Conservation (phyloP, 2,113 vertebrate genomes). For the Notothenia coriiceps region DNA sequence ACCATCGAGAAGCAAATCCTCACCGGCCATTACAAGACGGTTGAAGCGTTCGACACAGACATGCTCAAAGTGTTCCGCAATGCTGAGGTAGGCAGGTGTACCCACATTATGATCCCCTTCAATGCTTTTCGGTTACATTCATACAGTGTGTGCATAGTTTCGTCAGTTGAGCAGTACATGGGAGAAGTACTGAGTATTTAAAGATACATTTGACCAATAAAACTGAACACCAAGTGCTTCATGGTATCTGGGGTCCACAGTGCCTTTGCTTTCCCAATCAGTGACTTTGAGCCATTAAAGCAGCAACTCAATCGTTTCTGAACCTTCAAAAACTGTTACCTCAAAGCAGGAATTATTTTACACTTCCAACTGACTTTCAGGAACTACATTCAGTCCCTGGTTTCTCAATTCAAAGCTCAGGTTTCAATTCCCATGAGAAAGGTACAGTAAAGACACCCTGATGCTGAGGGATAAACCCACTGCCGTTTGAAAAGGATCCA, state of each 20-base stretch:
- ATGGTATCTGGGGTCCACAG: neutral
- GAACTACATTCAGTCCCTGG: neutral
- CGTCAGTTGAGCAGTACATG: neutral
- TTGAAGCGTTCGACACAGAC: conserved; percentile 96
- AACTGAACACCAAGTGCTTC: neutral
- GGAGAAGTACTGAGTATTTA: conserved; percentile 4
- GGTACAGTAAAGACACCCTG: neutral
- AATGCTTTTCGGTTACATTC: neutral
- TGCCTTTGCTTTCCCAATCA: neutral
- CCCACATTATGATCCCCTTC: neutral
- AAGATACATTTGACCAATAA: neutral
- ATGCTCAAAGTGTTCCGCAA: conserved; percentile 99
- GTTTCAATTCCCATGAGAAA: neutral
- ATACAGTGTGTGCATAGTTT: neutral
- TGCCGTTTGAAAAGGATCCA: conserved; percentile 1
- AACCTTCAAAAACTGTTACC: neutral
- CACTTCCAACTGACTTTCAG: neutral
- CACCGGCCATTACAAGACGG: conserved; percentile 95
- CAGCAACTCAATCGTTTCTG: no score
- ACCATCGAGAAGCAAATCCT: conserved; percentile 98
- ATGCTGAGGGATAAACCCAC: neutral
- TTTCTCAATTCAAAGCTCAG: neutral
- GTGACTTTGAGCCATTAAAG: neutral
- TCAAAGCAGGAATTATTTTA: neutral
- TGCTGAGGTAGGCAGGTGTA: conserved; percentile 89